Percentiles rank a stretch among this genome's conserved stretches.
phyloP scores from a whole-genome alignment of 2,113 vertebrate genomes.

The Pao palembangensis region DNA sequence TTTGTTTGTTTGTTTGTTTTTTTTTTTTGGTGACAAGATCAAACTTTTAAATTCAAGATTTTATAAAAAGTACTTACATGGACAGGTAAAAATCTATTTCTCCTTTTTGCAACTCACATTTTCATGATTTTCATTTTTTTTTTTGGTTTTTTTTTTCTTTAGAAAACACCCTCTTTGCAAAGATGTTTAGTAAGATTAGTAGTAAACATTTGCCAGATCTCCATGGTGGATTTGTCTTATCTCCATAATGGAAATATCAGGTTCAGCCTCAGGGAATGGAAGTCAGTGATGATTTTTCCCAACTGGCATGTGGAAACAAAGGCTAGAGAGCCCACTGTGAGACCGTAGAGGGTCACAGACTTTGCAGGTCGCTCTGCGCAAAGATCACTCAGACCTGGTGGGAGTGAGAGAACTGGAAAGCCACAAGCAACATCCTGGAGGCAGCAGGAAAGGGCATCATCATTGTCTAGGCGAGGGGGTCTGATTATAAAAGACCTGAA shows the following conservation, averaged over 20 bases:
- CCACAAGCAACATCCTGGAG: too few species aligned
- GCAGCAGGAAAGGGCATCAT: too few species aligned
- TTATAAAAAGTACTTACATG: too few species aligned
- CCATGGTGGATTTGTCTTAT: neutral
- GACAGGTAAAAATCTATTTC: conserved; percentile 13
- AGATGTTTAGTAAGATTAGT: neutral
- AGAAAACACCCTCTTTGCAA: neutral
- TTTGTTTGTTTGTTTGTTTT: too few species aligned
- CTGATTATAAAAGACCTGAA: too few species aligned
- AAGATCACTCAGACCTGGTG: too few species aligned
- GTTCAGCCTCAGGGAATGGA: conserved; percentile 38
- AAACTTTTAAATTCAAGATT: too few species aligned
- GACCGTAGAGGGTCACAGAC: too few species aligned
- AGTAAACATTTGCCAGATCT: neutral
- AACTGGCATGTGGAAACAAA: neutral
- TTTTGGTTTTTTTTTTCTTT: neutral
- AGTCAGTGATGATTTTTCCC: conserved; percentile 38
- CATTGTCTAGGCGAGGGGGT: too few species aligned
- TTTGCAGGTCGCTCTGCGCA: neutral
- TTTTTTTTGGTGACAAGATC: too few species aligned
- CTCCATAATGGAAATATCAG: conserved; percentile 29
- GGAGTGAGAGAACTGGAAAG: too few species aligned
- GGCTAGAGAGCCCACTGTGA: too few species aligned
- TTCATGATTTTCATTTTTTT: neutral
- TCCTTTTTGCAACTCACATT: conserved; percentile 3